Base-by-base conservation (phyloP, 1,140 invertebrate species). In the Diorhabda carinulata region DNA sequence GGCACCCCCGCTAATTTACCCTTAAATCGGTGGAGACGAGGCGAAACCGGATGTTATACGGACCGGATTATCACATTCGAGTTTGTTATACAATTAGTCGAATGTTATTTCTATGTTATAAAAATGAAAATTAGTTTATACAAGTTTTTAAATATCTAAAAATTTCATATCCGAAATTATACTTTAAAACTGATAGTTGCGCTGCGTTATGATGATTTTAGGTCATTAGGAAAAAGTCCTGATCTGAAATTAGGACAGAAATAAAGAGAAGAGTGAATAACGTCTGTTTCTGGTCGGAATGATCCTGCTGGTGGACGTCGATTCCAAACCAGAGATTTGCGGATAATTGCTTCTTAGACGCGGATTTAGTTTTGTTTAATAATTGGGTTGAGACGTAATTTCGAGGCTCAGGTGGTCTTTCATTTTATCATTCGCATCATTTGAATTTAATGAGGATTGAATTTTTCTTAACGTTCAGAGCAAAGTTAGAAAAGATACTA, bases 1-100 rank as follows among this genome's bases (percentile, higher is more conserved):
- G 69, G 64, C 58, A 42, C 64, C 69, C 44, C 59, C 67, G 67
- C 67, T 68, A 68, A 68, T 68, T 68, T 64, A 42, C 44, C 63
- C 7, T 5, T 6, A 42, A 40, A 10, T 61, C 59, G 25, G 43
- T 44, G 41, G 41, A n/a, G 61, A 3, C 3, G 41, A 43, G n/a
- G n/a, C n/a, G 41, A 41, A 6, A 9, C n/a, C 4, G 63, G 45
- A 64, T 25, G 52, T 25, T 60, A n/a, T 5, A 62, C 47, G 67
- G 67, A 56, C 60, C 61, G 60, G 47, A 52, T 52, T 52, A 25
- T 25, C 25, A 25, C 25, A 25, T 25, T 25, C 25, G 25, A 25
- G 25, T 25, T 25, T 25, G 25, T 25, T 25, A 25, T 25, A 25
- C 25, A 25, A 25, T 25, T 25, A 0, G 1, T 25, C 25, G 25